phyloP scores from a whole-genome alignment of 2,113 vertebrate species.

The Rhagologus leucostigma region DNA sequence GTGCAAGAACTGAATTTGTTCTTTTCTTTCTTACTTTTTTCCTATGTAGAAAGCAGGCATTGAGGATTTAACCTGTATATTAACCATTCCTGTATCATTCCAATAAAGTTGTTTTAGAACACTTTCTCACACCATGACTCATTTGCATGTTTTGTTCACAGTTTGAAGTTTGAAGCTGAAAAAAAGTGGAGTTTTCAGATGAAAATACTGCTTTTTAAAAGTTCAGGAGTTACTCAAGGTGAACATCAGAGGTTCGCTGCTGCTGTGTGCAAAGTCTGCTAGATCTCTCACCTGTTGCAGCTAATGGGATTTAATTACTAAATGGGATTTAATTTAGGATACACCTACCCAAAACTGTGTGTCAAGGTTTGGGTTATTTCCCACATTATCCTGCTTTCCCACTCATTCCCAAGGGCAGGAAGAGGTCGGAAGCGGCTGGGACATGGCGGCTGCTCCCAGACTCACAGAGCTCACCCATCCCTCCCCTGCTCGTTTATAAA shows the following conservation, averaged over 20 bases:
- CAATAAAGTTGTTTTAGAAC: slow-evolving; percentile 45
- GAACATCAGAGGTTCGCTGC: not conserved
- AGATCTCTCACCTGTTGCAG: not conserved
- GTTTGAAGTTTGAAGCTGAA: not conserved
- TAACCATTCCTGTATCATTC: slow-evolving; percentile 53
- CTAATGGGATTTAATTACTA: not conserved
- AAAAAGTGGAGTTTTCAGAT: not conserved
- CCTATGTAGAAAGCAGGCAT: not conserved
- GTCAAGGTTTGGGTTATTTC: not conserved
- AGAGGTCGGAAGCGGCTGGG: fast-evolving
- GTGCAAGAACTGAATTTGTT: not conserved
- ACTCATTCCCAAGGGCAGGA: not conserved
- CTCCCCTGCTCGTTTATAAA: not conserved
- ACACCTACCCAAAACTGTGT: not conserved
- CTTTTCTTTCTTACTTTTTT: not conserved
- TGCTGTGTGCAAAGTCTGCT: not conserved
- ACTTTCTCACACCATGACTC: slow-evolving; percentile 14
- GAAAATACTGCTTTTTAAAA: not conserved
- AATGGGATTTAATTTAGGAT: not conserved
- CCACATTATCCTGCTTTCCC: not conserved
- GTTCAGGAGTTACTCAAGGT: not conserved
- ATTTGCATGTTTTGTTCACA: not conserved
- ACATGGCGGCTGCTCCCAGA: not conserved
- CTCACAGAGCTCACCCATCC: not conserved
- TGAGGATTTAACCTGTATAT: not conserved